Base-by-base conservation (phyloP, 2,113 vertebrate genomes). In the Carettochelys insculpta region DNA sequence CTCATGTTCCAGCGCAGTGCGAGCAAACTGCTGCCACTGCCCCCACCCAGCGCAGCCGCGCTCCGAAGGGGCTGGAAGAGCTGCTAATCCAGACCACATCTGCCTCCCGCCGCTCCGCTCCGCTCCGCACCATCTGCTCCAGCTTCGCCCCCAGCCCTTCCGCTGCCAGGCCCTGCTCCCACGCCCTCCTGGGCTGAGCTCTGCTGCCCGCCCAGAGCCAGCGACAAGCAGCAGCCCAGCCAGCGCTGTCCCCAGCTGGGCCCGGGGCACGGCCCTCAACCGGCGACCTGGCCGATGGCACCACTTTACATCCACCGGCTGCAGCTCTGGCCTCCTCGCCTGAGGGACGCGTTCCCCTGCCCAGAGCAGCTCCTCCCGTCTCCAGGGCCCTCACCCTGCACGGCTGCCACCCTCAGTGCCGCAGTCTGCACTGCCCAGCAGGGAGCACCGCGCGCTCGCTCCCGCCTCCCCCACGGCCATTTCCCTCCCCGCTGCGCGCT, bases 1-100 rank as follows among this genome's bases (percentile, higher is more conserved):
- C 96, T 98, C 97, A 96, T 97, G 97, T 97, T 97, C 97, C 43
- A 48, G 94, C 80, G 83, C 95, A 97, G 92, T 96, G 96, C 98
- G 99, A 99, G 98, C 98, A 99, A 98, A 98, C 98, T 98, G 98
- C 98, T 98, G 98, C 98, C 98, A 99, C 99, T 99, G 98, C 98
- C 98, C 97, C 97, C n/a, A n/a, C n/a, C n/a, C n/a, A n/a, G n/a
- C n/a, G n/a, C n/a, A n/a, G n/a, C n/a, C n/a, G n/a, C n/a, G n/a
- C n/a, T n/a, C n/a, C n/a, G n/a, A 97, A 97, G 97, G 97, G 97
- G 98, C 98, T 95, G 96, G 98, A 98, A 98, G 98, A 97, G 97
- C 97, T 98, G 98, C 97, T 97, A 96, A 97, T 97, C 97, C 96
- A 89, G 95, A 95, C 96, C 98, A 98, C 98, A 99, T 98, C 98